A percentile compares a stretch with the other conserved stretches of the same genome.
Evolutionary conservation across 2,888 invertebrate species (phyloP).

Genomic region (Spialia ferax): DNA sequence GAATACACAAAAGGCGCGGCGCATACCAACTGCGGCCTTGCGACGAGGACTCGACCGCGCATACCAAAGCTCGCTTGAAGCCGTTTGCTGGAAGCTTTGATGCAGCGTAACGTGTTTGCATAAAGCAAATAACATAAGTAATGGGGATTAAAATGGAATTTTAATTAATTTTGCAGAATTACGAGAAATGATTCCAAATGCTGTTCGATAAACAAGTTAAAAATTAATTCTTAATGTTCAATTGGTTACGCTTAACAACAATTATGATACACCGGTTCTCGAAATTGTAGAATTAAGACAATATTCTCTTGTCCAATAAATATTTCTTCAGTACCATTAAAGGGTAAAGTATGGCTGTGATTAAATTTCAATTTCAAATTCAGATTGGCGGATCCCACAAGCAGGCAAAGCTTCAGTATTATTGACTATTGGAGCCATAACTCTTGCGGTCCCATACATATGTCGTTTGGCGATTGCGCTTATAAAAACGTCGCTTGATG

Average conservation of each 20-base stretch:
- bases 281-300: conserved; percentile 19
- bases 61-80: conserved; percentile 5
- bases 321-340: conserved; percentile 33
- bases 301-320: conserved; percentile 16
- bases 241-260: too few relatives aligned
- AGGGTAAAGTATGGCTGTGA: conserved; percentile 26
- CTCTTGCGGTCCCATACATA: conserved; percentile 39
- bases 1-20: neutral
- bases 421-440: conserved; percentile 32
- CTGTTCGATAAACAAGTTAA: neutral
- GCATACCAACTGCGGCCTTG: conserved; percentile 14
- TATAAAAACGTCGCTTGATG: conserved; percentile 41
- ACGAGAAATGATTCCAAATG: neutral
- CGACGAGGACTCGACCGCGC: conserved; percentile 3
- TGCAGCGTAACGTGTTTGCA: neutral
- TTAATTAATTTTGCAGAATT: neutral
- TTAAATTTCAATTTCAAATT: conserved; percentile 32
- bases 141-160: too few relatives aligned
- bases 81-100: neutral
- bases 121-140: neutral
- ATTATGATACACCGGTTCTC: too few relatives aligned
- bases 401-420: conserved; percentile 24
- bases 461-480: conserved; percentile 37
- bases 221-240: neutral
- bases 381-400: conserved; percentile 13